Percentiles rank a stretch among this genome's conserved stretches.
Evolutionary conservation across 1,140 invertebrate genomes (phyloP).

Genomic region (Pseudomyrmex concolor): DNA sequence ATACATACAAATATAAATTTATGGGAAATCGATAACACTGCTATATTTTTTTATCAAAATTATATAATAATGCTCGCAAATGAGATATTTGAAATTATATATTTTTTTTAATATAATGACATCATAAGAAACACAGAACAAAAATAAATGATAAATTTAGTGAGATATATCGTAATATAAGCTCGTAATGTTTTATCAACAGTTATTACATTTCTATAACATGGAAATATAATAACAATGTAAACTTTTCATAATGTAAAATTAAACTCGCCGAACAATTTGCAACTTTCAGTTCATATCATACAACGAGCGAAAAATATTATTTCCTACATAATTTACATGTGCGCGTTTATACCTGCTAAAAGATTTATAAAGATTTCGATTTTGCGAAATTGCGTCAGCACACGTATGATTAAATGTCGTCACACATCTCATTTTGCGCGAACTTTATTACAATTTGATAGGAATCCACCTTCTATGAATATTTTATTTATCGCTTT

Average conservation of each 20-base stretch:
- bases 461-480: not conserved
- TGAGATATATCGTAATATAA: not conserved
- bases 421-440: not conserved
- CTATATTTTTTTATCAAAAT: not conserved
- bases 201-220: not conserved
- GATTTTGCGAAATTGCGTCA: not conserved
- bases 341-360: not conserved
- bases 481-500: slow-evolving; percentile 22
- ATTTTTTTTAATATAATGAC: too few relatives aligned
- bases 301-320: not conserved
- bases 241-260: not conserved
- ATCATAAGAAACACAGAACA: too few relatives aligned
- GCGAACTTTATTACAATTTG: not conserved
- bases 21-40: too few relatives aligned
- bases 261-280: not conserved
- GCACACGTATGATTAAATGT: not conserved
- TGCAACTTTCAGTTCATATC: not conserved
- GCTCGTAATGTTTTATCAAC: not conserved
- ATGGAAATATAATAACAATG: not conserved
- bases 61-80: not conserved
- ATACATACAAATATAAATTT: slow-evolving; percentile 1
- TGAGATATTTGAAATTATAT: not conserved
- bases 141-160: not conserved
- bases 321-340: not conserved
- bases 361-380: not conserved